phyloP scores from a whole-genome alignment of 2,888 invertebrate species.

The Andrena fulva region DNA sequence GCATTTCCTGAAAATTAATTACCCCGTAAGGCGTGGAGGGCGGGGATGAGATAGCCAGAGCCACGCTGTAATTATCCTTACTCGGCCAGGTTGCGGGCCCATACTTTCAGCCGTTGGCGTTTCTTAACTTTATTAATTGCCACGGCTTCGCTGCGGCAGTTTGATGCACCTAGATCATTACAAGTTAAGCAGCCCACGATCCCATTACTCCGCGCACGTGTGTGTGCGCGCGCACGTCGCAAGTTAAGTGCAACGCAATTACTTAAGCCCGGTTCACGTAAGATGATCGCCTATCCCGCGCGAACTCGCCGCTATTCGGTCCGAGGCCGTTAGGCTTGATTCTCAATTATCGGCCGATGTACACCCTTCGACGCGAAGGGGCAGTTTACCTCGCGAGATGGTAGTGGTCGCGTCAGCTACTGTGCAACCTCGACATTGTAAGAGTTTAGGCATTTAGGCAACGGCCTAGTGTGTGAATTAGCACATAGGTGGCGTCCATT shows the following conservation, averaged over 20 bases:
- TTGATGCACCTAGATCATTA: slow-evolving; percentile 64
- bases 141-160: slow-evolving; percentile 61
- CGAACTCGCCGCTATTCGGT: slow-evolving; percentile 31
- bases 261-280: slow-evolving; percentile 59
- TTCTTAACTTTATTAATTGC: slow-evolving; percentile 71
- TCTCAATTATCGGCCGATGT: slow-evolving; percentile 22
- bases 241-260: slow-evolving; percentile 52
- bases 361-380: background rate
- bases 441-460: no score
- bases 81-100: slow-evolving; percentile 35
- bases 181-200: slow-evolving; percentile 60
- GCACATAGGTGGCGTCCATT: no score
- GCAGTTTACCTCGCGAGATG: background rate
- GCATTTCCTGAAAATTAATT: slow-evolving; percentile 50
- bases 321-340: slow-evolving; percentile 40
- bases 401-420: background rate
- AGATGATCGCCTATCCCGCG: slow-evolving; percentile 55
- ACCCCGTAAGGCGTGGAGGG: background rate
- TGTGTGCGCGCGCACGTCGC: slow-evolving; percentile 13
- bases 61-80: slow-evolving; percentile 48
- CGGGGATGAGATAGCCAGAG: background rate
- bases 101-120: slow-evolving; percentile 58
- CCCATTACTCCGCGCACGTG: slow-evolving; percentile 4
- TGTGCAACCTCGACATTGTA: background rate
- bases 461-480: no score